Evolutionary conservation across 2,888 invertebrate species (phyloP).

Genomic region (Dynastes grantii): DNA sequence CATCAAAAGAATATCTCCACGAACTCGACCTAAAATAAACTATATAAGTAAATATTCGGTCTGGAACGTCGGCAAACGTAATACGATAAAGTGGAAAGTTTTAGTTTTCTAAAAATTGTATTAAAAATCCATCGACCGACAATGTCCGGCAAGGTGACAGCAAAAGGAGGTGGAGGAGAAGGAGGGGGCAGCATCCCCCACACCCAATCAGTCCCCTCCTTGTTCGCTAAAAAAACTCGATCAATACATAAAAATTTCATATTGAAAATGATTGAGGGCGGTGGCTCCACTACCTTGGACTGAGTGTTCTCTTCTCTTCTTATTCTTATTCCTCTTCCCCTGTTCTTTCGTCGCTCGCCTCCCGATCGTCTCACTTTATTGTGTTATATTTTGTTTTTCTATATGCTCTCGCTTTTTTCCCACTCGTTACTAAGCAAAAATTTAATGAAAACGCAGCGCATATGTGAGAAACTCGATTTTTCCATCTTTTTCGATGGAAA

Average conservation of each 20-base stretch:
- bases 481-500: slow-evolving; percentile 9
- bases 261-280: slow-evolving; percentile 72
- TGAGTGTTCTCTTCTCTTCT: slow-evolving; percentile 51
- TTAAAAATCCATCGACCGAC: slow-evolving; percentile 67
- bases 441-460: slow-evolving; percentile 44
- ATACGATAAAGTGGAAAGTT: slow-evolving; percentile 50
- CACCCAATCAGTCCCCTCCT: slow-evolving; percentile 65
- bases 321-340: slow-evolving; percentile 4
- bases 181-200: slow-evolving; percentile 54
- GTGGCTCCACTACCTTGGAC: slow-evolving; percentile 60
- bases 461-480: slow-evolving; percentile 15
- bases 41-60: slow-evolving; percentile 42
- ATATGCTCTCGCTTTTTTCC: slow-evolving; percentile 30
- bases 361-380: slow-evolving; percentile 34
- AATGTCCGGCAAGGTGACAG: slow-evolving; percentile 68
- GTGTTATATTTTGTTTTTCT: slow-evolving; percentile 45
- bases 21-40: slow-evolving; percentile 36
- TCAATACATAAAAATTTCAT: slow-evolving; percentile 73
- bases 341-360: slow-evolving; percentile 32
- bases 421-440: slow-evolving; percentile 45
- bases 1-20: slow-evolving; percentile 2
- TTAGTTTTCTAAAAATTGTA: slow-evolving; percentile 61
- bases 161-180: slow-evolving; percentile 56
- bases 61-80: slow-evolving; percentile 47
- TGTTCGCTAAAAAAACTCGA: slow-evolving; percentile 69